phyloP scores from a whole-genome alignment of 2,113 vertebrate species.

The Zonotrichia leucophrys region DNA sequence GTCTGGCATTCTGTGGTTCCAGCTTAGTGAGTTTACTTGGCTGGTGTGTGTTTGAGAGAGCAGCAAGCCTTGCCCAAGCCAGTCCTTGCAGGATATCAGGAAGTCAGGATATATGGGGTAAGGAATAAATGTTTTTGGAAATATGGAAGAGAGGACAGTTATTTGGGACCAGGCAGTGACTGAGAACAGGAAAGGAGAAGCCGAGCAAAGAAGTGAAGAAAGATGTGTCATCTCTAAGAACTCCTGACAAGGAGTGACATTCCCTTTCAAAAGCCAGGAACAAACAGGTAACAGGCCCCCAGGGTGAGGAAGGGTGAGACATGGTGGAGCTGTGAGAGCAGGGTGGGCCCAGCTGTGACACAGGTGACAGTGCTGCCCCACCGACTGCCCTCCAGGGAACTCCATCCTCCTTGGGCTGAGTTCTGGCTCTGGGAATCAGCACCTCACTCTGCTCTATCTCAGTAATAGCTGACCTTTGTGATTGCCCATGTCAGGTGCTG shows the following conservation, averaged over 20 bases:
- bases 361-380: rapidly evolving
- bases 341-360: not conserved
- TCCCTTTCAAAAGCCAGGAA: not conserved
- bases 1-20: not conserved
- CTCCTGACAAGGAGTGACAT: not conserved
- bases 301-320: not conserved
- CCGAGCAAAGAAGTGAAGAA: not conserved
- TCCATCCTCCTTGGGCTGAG: rapidly evolving
- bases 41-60: not conserved
- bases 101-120: not conserved
- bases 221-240: not conserved
- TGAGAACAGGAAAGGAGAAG: not conserved
- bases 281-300: not conserved
- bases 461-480: not conserved
- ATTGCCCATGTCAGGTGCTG: not conserved
- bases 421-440: not conserved
- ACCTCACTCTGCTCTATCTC: not conserved
- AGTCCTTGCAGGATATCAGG: not conserved
- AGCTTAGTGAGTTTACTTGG: not conserved
- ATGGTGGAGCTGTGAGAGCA: rapidly evolving
- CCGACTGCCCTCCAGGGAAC: rapidly evolving
- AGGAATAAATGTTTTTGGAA: not conserved
- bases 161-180: not conserved
- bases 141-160: not conserved
- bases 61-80: not conserved